phyloP scores from a whole-genome alignment of 2,113 vertebrate genomes.

The Cryptotis parvus region DNA sequence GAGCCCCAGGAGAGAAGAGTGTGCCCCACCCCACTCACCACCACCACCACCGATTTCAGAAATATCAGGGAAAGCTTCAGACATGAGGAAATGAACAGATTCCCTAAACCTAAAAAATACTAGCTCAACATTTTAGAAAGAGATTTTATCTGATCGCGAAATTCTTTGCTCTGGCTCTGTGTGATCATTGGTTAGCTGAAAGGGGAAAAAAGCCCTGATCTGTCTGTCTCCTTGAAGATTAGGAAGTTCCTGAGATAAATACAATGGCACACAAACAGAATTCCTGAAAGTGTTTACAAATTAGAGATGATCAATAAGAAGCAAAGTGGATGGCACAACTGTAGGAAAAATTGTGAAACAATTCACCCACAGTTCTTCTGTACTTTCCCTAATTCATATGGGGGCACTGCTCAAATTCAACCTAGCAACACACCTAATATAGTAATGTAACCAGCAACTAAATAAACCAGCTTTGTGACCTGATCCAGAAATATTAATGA shows the following conservation, averaged over 20 bases:
- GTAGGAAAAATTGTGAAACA: neutral
- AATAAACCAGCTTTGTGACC: neutral
- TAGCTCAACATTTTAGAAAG: constrained; percentile 1
- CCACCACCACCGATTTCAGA: neutral
- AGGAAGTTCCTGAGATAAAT: neutral
- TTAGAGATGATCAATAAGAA: neutral
- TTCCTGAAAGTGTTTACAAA: neutral
- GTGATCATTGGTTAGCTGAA: neutral
- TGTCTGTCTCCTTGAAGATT: neutral
- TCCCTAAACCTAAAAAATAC: neutral
- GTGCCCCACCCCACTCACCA: neutral
- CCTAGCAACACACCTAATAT: neutral
- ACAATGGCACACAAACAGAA: neutral
- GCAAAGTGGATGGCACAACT: neutral
- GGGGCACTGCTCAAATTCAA: neutral
- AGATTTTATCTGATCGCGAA: neutral
- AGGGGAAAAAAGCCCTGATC: neutral
- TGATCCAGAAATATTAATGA: neutral
- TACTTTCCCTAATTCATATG: neutral
- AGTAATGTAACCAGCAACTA: neutral
- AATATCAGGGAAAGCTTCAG: neutral
- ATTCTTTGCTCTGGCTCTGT: neutral
- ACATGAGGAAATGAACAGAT: neutral
- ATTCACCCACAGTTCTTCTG: neutral
- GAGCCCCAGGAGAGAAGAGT: neutral